Evolutionary conservation across 2,797 vertebrate genomes (phyloP).

Genomic region (Gambusia yucatana): DNA sequence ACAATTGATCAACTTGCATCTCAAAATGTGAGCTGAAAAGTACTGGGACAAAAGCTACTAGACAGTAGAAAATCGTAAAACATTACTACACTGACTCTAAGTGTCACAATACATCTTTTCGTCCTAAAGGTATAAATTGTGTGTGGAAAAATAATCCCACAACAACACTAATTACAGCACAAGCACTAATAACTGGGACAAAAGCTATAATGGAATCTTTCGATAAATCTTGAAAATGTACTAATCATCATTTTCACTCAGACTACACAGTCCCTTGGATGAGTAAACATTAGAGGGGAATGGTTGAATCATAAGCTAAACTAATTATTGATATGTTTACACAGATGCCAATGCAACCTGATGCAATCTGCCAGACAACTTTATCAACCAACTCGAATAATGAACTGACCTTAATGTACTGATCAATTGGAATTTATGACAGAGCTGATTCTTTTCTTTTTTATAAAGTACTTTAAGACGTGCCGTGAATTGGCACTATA

Average conservation of each 20-base stretch:
- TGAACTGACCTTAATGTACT: no score
- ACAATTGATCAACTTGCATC: not conserved
- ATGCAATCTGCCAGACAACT: no score
- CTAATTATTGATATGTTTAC: no score
- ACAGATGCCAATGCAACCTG: no score
- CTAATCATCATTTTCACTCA: not conserved
- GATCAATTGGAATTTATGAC: no score
- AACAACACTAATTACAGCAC: not conserved
- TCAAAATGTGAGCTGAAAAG: not conserved
- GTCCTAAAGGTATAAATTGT: not conserved
- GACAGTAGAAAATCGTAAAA: not conserved
- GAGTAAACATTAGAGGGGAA: no score
- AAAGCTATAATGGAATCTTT: not conserved
- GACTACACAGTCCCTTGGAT: slow-evolving; percentile 27
- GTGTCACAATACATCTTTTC: not conserved
- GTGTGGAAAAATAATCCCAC: not conserved
- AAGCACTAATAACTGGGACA: not conserved
- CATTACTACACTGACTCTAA: not conserved
- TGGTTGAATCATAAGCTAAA: no score
- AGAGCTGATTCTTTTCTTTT: no score
- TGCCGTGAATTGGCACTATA: no score
- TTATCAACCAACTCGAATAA: no score
- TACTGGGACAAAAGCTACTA: not conserved
- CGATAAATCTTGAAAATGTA: not conserved
- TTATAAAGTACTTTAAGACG: no score